Evolutionary conservation across 2,113 vertebrate genomes (phyloP).

Genomic region (Chloropsis cyanopogon): DNA sequence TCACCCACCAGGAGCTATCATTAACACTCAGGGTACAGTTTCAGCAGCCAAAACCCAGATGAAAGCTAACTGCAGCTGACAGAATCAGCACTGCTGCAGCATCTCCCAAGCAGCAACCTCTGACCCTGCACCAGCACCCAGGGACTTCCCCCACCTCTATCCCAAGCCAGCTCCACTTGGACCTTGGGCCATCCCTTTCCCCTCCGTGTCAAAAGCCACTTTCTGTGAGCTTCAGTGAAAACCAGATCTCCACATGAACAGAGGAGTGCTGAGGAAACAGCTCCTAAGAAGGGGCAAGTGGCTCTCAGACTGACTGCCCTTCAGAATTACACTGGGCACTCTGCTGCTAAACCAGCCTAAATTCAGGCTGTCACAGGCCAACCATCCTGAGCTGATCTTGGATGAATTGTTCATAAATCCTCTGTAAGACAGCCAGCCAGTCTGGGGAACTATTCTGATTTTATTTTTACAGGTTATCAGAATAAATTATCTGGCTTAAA

Average conservation of each 20-base stretch:
- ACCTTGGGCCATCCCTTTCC: not conserved
- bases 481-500: not conserved
- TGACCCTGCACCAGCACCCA: accelerated
- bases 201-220: accelerated
- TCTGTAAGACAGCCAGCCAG: not conserved
- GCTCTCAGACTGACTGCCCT: not conserved
- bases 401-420: not conserved
- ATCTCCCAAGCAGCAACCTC: not conserved
- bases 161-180: not conserved
- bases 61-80: not conserved
- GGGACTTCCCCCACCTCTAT: not conserved
- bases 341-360: not conserved
- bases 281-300: not conserved
- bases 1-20: not conserved
- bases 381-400: not conserved
- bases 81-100: not conserved
- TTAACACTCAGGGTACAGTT: not conserved
- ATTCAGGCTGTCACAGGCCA: not conserved
- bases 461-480: not conserved
- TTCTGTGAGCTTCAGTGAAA: not conserved
- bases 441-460: not conserved
- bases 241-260: not conserved
- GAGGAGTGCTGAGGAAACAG: not conserved
- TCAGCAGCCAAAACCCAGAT: not conserved
- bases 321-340: accelerated